phyloP scores from a whole-genome alignment of 2,888 invertebrate species.

The Xylota sylvarum region DNA sequence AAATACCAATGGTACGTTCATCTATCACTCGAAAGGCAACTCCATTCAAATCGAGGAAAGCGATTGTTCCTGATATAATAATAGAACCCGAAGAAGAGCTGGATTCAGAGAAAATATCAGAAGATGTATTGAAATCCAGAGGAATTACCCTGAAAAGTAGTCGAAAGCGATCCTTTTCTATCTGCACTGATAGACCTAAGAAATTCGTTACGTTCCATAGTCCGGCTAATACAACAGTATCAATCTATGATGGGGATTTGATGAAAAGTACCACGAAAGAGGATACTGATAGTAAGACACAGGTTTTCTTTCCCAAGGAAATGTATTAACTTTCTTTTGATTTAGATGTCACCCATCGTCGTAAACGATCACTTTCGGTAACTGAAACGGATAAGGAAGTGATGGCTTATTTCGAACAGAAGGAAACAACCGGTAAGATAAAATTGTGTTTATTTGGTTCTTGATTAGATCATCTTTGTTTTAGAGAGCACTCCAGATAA shows the following conservation, averaged over 20 bases:
- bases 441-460: neutral
- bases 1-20: slow-evolving; percentile 22
- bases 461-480: neutral
- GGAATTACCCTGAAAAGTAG: slow-evolving; percentile 75
- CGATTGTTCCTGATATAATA: slow-evolving; percentile 41
- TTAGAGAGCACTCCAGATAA: slow-evolving; percentile 31
- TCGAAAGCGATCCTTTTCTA: slow-evolving; percentile 81
- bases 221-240: slow-evolving; percentile 79
- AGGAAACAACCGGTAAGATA: slow-evolving; percentile 76
- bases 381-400: slow-evolving; percentile 79
- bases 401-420: slow-evolving; percentile 53
- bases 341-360: slow-evolving; percentile 81
- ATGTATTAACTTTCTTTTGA: neutral
- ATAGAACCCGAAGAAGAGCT: slow-evolving; percentile 29
- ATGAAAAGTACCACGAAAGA: slow-evolving; percentile 37
- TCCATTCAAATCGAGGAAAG: slow-evolving; percentile 77
- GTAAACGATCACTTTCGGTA: slow-evolving; percentile 82
- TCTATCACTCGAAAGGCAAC: slow-evolving; percentile 78
- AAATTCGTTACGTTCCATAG: slow-evolving; percentile 81
- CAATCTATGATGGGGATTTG: slow-evolving; percentile 79
- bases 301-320: neutral
- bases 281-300: slow-evolving; percentile 31
- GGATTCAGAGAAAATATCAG: neutral
- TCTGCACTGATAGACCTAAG: slow-evolving; percentile 72
- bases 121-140: slow-evolving; percentile 62